These are phyloP conservation scores for Rambutsinella grinnellia DNA, from an alignment of 2,888 invertebrate genomes.

Conservation along the genomic window DNA sequence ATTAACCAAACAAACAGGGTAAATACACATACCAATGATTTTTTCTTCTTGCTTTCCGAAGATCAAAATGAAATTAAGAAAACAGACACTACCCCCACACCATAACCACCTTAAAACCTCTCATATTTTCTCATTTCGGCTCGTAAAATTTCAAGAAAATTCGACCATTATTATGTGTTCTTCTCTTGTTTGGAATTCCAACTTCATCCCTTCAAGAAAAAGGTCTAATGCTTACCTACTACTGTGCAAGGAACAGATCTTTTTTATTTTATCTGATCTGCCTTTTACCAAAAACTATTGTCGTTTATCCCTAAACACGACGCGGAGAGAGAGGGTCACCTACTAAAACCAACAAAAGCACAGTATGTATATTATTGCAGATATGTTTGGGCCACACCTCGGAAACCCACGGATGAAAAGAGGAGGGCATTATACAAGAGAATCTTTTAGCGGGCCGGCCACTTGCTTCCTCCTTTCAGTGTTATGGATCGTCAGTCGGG, in stretches of 20 bases:
- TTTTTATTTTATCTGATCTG: conserved; percentile 35
- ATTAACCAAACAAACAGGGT: conserved; percentile 25
- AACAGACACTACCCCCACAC: no score
- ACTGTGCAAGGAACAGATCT: conserved; percentile 20
- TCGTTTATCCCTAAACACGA: conserved; percentile 1
- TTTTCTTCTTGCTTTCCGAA: no score
- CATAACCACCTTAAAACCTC: no score
- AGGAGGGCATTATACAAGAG: conserved; percentile 10
- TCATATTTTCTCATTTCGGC: conserved; percentile 63
- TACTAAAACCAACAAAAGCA: conserved; percentile 27
- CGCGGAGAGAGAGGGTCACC: background rate
- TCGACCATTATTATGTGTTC: conserved; percentile 52
- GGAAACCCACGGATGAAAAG: conserved; percentile 28
- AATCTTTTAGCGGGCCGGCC: conserved; percentile 49
- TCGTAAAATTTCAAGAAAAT: conserved; percentile 60
- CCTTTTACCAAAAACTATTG: conserved; percentile 3
- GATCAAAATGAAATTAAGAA: conserved; percentile 59
- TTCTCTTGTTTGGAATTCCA: conserved; percentile 36
- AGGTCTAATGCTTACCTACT: conserved; percentile 32
- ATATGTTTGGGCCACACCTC: conserved; percentile 50
- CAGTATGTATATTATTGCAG: conserved; percentile 39
- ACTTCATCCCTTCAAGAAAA: conserved; percentile 35
- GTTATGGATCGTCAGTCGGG: conserved; percentile 32
- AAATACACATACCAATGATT: conserved; percentile 49
- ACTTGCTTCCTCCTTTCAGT: conserved; percentile 7